Evolutionary conservation across 2,797 vertebrate genomes (phyloP).

Genomic region (Ceyx erithaca): DNA sequence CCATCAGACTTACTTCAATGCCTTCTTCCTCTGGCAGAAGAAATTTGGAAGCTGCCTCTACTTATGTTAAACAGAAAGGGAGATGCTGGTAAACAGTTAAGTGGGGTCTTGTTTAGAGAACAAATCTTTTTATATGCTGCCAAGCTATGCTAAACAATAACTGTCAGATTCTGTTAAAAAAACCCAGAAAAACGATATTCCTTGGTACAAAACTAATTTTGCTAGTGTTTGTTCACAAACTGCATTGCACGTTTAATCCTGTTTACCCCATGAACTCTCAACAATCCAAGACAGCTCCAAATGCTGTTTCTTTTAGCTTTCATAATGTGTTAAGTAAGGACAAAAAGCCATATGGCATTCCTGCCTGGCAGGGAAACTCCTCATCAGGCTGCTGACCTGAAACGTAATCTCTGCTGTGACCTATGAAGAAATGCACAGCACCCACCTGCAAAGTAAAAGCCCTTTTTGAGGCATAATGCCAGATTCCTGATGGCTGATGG

Average conservation of each 20-base stretch:
- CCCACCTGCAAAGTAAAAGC: conserved; percentile 45
- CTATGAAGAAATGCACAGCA: not conserved
- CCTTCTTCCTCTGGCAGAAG: not conserved
- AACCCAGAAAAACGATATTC: not conserved
- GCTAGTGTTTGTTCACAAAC: not conserved
- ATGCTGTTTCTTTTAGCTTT: conserved; percentile 16
- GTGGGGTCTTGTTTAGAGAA: not conserved
- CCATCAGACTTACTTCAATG: not conserved
- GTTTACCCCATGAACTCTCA: not conserved
- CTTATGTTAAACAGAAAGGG: not conserved
- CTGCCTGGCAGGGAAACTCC: conserved; percentile 16
- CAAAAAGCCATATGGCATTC: conserved; percentile 44
- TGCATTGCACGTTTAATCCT: not conserved
- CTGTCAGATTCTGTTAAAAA: not conserved
- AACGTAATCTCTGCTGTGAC: conserved; percentile 4
- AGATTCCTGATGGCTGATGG: not conserved
- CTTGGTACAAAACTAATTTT: not conserved
- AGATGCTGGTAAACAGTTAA: conserved; percentile 5
- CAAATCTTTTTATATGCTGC: not conserved
- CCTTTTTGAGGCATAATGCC: not conserved
- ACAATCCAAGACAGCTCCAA: not conserved
- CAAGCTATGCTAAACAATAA: not conserved
- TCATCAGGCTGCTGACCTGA: conserved; percentile 52
- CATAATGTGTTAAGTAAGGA: not conserved
- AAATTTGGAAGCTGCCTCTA: not conserved